Percentiles rank a stretch among this genome's conserved stretches.
These are phyloP conservation scores for Holothuria glaberrima DNA, from an alignment of 35 echinoderm and acorn worm genomes.

Conservation along the genomic window DNA sequence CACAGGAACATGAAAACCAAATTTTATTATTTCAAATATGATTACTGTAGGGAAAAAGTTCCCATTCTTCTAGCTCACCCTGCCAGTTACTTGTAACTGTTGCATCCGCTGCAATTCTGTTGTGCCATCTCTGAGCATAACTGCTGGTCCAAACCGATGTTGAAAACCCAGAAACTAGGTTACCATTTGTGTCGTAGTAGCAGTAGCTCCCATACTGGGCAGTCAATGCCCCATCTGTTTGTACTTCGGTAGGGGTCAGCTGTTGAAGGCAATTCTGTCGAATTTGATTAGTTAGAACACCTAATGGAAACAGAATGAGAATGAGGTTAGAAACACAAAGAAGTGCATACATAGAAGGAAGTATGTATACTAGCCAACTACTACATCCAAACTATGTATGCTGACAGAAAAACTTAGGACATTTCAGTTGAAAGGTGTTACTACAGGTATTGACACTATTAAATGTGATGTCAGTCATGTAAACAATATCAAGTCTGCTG, in stretches of 20 bases:
- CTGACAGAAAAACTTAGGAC: no score
- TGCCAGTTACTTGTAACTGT: constrained; percentile 8
- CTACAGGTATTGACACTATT: no score
- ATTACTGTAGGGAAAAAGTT: not conserved
- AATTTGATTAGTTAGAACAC: not conserved
- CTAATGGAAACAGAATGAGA: no score
- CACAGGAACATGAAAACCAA: no score
- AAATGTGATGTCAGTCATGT: no score
- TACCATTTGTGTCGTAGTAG: constrained; percentile 10
- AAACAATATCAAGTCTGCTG: no score
- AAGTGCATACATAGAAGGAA: no score
- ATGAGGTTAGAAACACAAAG: no score
- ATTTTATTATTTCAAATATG: not conserved
- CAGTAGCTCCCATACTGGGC: constrained; percentile 56
- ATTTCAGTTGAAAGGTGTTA: no score
- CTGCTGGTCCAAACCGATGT: constrained; percentile 36
- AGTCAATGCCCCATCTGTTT: not conserved
- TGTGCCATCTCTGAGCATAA: constrained; percentile 42
- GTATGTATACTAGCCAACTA: no score
- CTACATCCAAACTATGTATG: no score
- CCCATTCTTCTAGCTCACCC: not conserved
- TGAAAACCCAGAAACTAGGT: not conserved
- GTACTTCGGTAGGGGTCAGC: not conserved
- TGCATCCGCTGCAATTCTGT: not conserved
- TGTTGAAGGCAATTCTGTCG: constrained; percentile 32